These are phyloP conservation scores for Apeltes quadracus DNA, from an alignment of 2,113 vertebrate species.

Conservation along the genomic window DNA sequence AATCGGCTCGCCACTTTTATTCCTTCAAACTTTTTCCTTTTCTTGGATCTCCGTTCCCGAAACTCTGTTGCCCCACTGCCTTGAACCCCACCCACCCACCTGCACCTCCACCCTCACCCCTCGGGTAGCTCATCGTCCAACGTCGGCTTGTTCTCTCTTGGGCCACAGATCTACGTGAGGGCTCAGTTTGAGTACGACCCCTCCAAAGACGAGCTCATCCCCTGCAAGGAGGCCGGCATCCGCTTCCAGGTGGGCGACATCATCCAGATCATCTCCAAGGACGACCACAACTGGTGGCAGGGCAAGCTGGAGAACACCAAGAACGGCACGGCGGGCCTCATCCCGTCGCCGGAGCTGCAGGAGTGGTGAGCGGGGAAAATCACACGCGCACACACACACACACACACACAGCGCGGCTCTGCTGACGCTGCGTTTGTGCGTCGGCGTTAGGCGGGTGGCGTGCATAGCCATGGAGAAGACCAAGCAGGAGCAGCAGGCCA, in stretches of 20 bases:
- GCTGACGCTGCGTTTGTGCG: constrained; percentile 3
- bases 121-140: neutral
- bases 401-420: neutral
- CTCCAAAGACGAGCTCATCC: constrained; percentile 96
- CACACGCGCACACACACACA: neutral
- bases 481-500: constrained; percentile 98
- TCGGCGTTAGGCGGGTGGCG: constrained; percentile 89
- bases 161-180: constrained; percentile 93
- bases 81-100: neutral
- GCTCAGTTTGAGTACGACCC: constrained; percentile 99
- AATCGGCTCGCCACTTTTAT: neutral
- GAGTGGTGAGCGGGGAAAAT: constrained; percentile 88
- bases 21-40: neutral
- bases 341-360: constrained; percentile 97
- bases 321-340: constrained; percentile 96
- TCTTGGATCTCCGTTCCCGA: neutral
- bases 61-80: neutral
- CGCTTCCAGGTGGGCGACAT: constrained; percentile 96
- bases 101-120: neutral
- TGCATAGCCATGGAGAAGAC: constrained; percentile 99
- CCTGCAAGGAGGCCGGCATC: constrained; percentile 98
- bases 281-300: constrained; percentile 99
- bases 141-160: neutral
- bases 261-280: constrained; percentile 99
- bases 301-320: constrained; percentile 98